phyloP scores from a whole-genome alignment of 1,140 invertebrate species.

The Chymomyza costata region DNA sequence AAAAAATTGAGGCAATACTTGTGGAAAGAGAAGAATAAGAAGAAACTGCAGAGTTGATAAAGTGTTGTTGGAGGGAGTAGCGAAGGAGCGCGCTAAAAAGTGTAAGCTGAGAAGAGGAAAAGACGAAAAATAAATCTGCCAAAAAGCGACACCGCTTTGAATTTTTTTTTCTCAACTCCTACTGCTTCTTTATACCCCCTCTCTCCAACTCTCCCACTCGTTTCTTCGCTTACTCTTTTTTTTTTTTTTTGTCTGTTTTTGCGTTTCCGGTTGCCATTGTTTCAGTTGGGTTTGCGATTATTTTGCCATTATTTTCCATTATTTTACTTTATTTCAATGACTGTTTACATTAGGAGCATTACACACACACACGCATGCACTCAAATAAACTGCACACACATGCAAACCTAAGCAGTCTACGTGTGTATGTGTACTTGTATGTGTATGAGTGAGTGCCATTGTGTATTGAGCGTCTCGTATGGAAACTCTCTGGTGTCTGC shows the following conservation, averaged over 20 bases:
- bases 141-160: too few species aligned
- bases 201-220: too few species aligned
- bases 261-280: neutral
- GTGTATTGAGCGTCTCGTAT: neutral
- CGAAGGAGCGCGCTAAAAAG: too few species aligned
- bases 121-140: too few species aligned
- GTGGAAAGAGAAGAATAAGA: too few species aligned
- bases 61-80: too few species aligned
- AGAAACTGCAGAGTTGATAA: too few species aligned
- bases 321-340: constrained; percentile 73
- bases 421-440: constrained; percentile 2
- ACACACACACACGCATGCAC: constrained; percentile 4
- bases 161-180: too few species aligned
- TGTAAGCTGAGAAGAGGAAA: too few species aligned
- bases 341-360: constrained; percentile 62
- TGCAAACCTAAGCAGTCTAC: constrained; percentile 7
- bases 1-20: too few species aligned
- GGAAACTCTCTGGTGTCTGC: too few species aligned
- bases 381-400: neutral
- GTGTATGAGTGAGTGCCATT: neutral
- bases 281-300: constrained; percentile 52
- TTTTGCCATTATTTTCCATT: constrained; percentile 72
- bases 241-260: neutral
- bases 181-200: too few species aligned
- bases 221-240: neutral